Percentiles rank a stretch among this genome's conserved stretches.
phyloP scores from a whole-genome alignment of 2,113 vertebrate species.

The Rhombomys opimus region DNA sequence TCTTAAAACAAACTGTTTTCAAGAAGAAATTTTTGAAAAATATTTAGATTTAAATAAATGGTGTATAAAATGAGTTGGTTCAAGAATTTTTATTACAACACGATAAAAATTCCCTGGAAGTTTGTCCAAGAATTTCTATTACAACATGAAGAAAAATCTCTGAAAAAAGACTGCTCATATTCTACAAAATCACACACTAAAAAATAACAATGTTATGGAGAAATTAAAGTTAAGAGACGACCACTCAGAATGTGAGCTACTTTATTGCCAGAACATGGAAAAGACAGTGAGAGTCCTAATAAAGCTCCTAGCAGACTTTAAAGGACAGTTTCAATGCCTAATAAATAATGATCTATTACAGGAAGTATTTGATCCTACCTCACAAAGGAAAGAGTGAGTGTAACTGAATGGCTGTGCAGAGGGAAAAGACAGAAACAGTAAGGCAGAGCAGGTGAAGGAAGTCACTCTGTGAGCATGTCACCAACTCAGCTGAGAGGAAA shows the following conservation, averaged over 20 bases:
- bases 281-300: conserved; percentile 14
- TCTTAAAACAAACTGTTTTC: not conserved
- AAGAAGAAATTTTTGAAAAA: not conserved
- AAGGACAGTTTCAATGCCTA: conserved; percentile 57
- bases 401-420: not conserved
- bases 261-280: conserved; percentile 33
- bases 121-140: not conserved
- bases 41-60: conserved; percentile 45
- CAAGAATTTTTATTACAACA: not conserved
- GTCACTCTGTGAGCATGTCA: not conserved
- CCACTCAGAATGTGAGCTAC: not conserved
- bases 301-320: conserved; percentile 49
- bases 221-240: conserved; percentile 15
- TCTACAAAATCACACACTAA: conserved; percentile 26
- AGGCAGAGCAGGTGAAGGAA: not conserved
- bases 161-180: not conserved
- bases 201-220: conserved; percentile 28
- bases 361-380: not conserved
- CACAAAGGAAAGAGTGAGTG: not conserved
- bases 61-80: not conserved
- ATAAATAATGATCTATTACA: conserved; percentile 44
- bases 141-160: not conserved
- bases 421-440: not conserved
- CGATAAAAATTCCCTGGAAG: not conserved
- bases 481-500: not conserved